A percentile compares a stretch with the other conserved stretches of the same genome.
phyloP scores from a whole-genome alignment of 1,140 invertebrate genomes.

The Drosophila eugracilis region DNA sequence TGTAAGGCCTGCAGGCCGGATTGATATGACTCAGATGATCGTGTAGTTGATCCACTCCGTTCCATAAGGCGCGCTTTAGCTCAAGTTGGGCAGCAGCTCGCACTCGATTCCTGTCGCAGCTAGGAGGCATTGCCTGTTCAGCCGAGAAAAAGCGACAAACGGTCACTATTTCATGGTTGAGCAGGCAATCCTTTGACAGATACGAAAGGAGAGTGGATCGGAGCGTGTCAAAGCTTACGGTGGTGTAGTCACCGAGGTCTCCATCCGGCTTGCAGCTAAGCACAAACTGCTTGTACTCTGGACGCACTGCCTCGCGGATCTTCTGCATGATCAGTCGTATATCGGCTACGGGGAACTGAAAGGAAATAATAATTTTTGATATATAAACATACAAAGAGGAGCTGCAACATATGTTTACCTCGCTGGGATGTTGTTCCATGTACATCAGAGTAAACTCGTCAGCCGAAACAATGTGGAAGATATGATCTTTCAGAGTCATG shows the following conservation, averaged over 20 bases:
- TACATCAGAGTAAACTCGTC: slow-evolving; percentile 94
- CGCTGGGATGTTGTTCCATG: slow-evolving; percentile 92
- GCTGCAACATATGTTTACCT: slow-evolving; percentile 87
- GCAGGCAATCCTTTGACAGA: slow-evolving; percentile 88
- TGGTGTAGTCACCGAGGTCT: slow-evolving; percentile 44
- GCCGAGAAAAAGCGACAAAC: slow-evolving; percentile 88
- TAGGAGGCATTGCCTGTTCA: slow-evolving; percentile 85
- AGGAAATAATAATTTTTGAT: too few relatives aligned
- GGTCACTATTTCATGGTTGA: slow-evolving; percentile 92
- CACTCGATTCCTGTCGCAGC: slow-evolving; percentile 84
- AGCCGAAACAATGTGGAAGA: slow-evolving; percentile 91
- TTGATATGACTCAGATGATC: slow-evolving; percentile 89
- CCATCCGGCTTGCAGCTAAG: slow-evolving; percentile 87
- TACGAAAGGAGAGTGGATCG: slow-evolving; percentile 86
- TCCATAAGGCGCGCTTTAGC: slow-evolving; percentile 89
- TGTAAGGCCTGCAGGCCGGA: slow-evolving; percentile 86
- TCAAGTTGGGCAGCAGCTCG: slow-evolving; percentile 89
- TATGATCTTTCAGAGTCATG: slow-evolving; percentile 90
- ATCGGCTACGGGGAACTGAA: slow-evolving; percentile 88
- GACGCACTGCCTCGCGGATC: slow-evolving; percentile 87
- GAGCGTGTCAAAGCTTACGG: slow-evolving; percentile 85
- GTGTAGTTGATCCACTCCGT: slow-evolving; percentile 88
- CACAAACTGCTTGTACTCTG: slow-evolving; percentile 91
- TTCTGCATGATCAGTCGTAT: slow-evolving; percentile 89
- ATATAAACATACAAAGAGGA: too few relatives aligned